Evolutionary conservation across 2,888 invertebrate genomes (phyloP).

Genomic region (Xanthia icteritia): DNA sequence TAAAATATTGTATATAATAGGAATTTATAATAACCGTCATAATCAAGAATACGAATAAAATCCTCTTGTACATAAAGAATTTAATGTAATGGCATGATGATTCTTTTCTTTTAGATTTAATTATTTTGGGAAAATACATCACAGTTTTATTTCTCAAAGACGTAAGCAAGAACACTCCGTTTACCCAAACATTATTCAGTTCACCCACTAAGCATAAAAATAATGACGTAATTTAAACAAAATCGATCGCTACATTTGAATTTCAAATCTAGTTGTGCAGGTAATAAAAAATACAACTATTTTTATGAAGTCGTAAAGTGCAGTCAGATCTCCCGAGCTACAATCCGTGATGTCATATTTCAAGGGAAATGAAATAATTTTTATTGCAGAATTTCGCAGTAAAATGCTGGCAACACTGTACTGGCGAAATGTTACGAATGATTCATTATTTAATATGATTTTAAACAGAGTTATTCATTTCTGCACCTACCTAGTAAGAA

Average conservation of each 20-base stretch:
- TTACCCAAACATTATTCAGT: background rate
- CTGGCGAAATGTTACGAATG: slow-evolving; percentile 24
- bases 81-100: background rate
- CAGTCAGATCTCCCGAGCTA: slow-evolving; percentile 54
- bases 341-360: slow-evolving; percentile 63
- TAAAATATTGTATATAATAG: slow-evolving; percentile 7
- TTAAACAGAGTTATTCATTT: background rate
- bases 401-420: slow-evolving; percentile 57
- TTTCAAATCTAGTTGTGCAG: slow-evolving; percentile 55
- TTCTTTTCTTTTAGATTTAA: too few species aligned
- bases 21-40: slow-evolving; percentile 15
- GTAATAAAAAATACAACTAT: slow-evolving; percentile 64
- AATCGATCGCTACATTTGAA: slow-evolving; percentile 47
- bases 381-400: slow-evolving; percentile 57
- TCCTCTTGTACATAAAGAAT: background rate
- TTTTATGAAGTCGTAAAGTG: slow-evolving; percentile 66
- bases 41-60: background rate
- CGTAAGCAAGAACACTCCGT: background rate
- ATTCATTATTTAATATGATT: slow-evolving; percentile 43
- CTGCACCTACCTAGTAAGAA: background rate
- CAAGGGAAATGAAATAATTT: slow-evolving; percentile 61
- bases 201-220: background rate
- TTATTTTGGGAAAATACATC: background rate
- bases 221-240: slow-evolving; percentile 10
- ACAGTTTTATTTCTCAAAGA: background rate